These are phyloP conservation scores for Drosophila jambulina DNA, from an alignment of 1,140 invertebrate genomes.

Conservation along the genomic window DNA sequence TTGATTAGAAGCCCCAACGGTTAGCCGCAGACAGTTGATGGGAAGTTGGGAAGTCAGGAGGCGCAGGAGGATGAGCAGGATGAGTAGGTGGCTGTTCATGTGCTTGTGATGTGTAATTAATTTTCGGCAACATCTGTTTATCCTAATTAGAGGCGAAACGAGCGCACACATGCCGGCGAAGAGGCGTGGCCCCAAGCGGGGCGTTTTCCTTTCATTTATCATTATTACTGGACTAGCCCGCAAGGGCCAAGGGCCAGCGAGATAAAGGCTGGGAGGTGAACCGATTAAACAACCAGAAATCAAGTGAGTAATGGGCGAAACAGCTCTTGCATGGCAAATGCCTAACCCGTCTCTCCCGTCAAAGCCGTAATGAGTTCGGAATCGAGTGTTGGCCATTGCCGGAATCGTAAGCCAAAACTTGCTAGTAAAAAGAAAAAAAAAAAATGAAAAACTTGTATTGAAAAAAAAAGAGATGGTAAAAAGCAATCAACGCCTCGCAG, in stretches of 20 bases:
- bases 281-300: constrained; percentile 42
- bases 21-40: constrained; percentile 11
- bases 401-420: constrained; percentile 40
- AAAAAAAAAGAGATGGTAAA: constrained; percentile 15
- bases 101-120: constrained; percentile 79
- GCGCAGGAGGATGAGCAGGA: background rate
- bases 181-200: constrained; percentile 15
- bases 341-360: background rate
- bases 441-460: constrained; percentile 17
- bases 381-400: constrained; percentile 19
- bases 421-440: constrained; percentile 20
- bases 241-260: constrained; percentile 19
- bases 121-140: constrained; percentile 80
- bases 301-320: constrained; percentile 45
- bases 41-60: background rate
- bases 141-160: constrained; percentile 71
- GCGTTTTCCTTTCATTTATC: constrained; percentile 55
- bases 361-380: constrained; percentile 16
- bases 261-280: constrained; percentile 29
- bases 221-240: constrained; percentile 36
- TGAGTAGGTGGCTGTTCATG: constrained; percentile 37
- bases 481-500: constrained; percentile 61
- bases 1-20: constrained; percentile 40
- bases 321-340: constrained; percentile 39
- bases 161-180: constrained; percentile 30